Percentiles rank a stretch among this genome's conserved stretches.
Evolutionary conservation across 2,888 invertebrate genomes (phyloP).

Genomic region (Sinopyrophorus schimmeli): DNA sequence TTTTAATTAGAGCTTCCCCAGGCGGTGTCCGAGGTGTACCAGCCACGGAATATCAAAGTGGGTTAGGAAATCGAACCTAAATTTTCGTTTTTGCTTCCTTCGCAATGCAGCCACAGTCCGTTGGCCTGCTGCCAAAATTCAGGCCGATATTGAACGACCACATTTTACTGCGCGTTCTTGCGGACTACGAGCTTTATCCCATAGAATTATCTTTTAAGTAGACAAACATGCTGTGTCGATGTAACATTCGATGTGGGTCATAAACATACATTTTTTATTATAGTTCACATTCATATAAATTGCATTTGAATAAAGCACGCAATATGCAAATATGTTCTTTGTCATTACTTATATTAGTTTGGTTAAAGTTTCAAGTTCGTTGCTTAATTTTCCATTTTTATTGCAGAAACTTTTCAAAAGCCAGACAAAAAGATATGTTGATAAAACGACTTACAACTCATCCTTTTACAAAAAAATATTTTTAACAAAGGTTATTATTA

Average conservation of each 20-base stretch:
- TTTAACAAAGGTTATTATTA: too few species aligned
- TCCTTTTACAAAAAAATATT: too few species aligned
- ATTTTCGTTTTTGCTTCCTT: conserved; percentile 28
- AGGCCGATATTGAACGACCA: conserved; percentile 30
- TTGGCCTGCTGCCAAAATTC: conserved; percentile 31
- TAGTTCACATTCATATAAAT: conserved; percentile 7
- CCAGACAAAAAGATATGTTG: too few species aligned
- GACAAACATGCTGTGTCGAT: background rate
- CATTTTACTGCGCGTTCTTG: conserved; percentile 29
- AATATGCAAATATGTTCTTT: too few species aligned
- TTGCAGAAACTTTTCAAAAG: too few species aligned
- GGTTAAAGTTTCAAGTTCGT: too few species aligned
- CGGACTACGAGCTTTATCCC: conserved; percentile 16
- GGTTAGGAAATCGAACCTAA: conserved; percentile 26
- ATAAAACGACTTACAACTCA: too few species aligned
- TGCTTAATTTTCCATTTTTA: too few species aligned
- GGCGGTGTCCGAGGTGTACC: conserved; percentile 10
- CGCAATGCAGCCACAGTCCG: conserved; percentile 28
- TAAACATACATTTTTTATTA: conserved; percentile 14
- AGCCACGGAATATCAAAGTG: conserved; percentile 16
- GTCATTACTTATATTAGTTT: too few species aligned
- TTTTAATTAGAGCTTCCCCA: conserved; percentile 11
- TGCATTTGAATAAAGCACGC: conserved; percentile 7
- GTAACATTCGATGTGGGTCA: background rate
- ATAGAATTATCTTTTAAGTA: conserved; percentile 22